Evolutionary conservation across 2,888 invertebrate species (phyloP).

Genomic region (Andrena dorsata): DNA sequence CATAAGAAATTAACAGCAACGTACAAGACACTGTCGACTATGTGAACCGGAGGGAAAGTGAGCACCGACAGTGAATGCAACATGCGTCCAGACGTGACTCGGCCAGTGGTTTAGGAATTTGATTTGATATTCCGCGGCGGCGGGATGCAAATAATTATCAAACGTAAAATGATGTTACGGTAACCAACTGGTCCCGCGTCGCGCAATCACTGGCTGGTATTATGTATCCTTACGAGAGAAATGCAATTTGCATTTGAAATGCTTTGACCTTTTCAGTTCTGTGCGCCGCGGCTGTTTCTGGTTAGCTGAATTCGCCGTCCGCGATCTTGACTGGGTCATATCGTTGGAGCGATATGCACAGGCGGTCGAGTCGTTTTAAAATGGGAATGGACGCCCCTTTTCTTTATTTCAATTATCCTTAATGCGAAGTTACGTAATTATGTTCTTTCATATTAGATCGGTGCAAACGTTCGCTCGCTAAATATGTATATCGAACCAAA

Average conservation of each 20-base stretch:
- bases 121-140: conserved; percentile 48
- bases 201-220: conserved; percentile 55
- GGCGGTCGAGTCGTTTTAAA: neutral
- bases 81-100: conserved; percentile 54
- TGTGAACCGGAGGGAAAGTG: conserved; percentile 42
- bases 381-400: neutral
- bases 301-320: conserved; percentile 44
- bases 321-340: conserved; percentile 53
- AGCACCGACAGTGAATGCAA: conserved; percentile 25
- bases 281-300: conserved; percentile 33
- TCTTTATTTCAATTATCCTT: no score
- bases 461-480: no score
- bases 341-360: neutral
- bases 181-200: conserved; percentile 33
- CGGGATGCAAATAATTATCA: conserved; percentile 60
- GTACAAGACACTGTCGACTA: neutral
- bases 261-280: conserved; percentile 77
- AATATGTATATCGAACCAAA: no score
- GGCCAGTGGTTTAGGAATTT: conserved; percentile 49
- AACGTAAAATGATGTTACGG: conserved; percentile 46
- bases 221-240: conserved; percentile 53
- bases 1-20: conserved; percentile 21
- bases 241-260: conserved; percentile 78
- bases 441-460: no score
- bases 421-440: no score